Evolutionary conservation across 2,113 vertebrate species (phyloP).

Genomic region (Eptesicus fuscus): DNA sequence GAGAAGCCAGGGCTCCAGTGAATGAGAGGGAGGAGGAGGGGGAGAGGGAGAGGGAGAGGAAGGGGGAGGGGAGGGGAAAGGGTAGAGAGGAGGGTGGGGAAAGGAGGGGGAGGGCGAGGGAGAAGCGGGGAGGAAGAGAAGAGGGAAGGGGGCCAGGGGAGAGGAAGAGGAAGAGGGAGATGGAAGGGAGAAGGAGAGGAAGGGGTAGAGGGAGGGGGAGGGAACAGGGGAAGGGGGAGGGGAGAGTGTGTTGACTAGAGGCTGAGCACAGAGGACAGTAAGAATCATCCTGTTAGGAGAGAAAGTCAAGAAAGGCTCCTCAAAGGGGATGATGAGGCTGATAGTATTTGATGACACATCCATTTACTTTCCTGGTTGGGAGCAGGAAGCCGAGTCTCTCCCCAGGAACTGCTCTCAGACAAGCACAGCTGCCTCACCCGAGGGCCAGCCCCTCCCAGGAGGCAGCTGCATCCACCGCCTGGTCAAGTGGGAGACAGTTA

Average conservation of each 20-base stretch:
- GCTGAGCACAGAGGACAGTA: neutral
- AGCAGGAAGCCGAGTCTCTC: neutral
- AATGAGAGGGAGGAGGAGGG: neutral
- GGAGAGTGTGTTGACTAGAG: neutral
- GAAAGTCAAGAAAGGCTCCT: neutral
- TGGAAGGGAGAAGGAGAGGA: neutral
- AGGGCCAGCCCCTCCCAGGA: neutral
- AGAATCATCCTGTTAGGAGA: neutral
- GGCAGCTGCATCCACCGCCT: neutral
- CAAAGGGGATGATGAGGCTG: neutral
- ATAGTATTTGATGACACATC: rapidly evolving
- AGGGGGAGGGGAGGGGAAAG: neutral
- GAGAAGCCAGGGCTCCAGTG: neutral
- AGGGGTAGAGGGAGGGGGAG: neutral
- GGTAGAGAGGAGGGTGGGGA: no score
- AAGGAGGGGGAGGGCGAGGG: no score
- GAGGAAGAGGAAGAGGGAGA: rapidly evolving
- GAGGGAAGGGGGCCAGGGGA: neutral
- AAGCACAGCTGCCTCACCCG: neutral
- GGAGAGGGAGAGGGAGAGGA: neutral
- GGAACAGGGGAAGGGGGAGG: no score
- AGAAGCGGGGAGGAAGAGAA: no score
- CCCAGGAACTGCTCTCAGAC: neutral
- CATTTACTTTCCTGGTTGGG: neutral
- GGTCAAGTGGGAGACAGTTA: neutral